A percentile compares a stretch with the other conserved stretches of the same genome.
These are phyloP conservation scores for Torymus aiolomorphi DNA, from an alignment of 2,888 invertebrate species.

Conservation along the genomic window DNA sequence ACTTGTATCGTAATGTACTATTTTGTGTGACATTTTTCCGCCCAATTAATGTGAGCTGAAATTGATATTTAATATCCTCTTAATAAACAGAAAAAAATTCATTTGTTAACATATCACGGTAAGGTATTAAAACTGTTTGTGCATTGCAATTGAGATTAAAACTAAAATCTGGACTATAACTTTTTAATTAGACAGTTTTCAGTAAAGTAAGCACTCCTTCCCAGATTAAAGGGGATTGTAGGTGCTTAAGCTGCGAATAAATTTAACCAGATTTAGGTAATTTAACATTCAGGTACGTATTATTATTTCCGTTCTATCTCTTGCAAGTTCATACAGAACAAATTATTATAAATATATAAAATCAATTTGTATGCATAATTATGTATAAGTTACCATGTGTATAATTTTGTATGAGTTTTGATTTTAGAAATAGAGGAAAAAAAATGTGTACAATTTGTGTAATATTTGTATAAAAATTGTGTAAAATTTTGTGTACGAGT, in stretches of 20 bases:
- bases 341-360: neutral
- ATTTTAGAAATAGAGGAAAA: neutral
- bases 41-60: too few species aligned
- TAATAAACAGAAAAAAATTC: too few species aligned
- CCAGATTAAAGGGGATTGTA: constrained; percentile 33
- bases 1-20: too few species aligned
- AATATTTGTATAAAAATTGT: neutral
- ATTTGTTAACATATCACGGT: neutral
- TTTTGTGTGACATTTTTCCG: too few species aligned
- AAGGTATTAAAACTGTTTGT: constrained; percentile 2
- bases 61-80: too few species aligned
- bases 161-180: constrained; percentile 26
- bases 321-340: constrained; percentile 22
- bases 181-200: constrained; percentile 44
- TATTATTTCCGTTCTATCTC: constrained; percentile 26
- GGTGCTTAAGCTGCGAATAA: constrained; percentile 39
- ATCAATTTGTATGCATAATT: constrained; percentile 30
- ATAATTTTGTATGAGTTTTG: constrained; percentile 29
- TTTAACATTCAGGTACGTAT: constrained; percentile 50
- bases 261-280: constrained; percentile 39
- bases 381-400: constrained; percentile 18
- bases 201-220: constrained; percentile 38
- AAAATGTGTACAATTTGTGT: constrained; percentile 5
- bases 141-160: neutral
- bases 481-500: constrained; percentile 5